Conservation (phyloP, 64 coral and sea anemone species). For the Hydrozoanthus tunicans region DNA sequence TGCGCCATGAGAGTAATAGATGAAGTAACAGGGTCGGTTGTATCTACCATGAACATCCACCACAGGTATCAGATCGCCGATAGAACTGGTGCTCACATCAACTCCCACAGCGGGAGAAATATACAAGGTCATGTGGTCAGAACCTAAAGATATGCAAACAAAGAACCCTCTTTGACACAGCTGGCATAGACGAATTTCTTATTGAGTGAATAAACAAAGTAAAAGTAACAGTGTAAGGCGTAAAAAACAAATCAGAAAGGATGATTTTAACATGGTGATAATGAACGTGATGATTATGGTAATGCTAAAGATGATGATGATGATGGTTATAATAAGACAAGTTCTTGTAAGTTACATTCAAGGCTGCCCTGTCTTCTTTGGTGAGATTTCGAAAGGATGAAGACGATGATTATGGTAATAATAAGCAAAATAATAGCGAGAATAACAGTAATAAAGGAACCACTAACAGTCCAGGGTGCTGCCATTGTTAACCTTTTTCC, state of each 20-base stretch:
- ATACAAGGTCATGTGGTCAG: constrained; percentile 88
- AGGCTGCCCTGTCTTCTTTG: too few species aligned
- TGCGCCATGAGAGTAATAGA: constrained; percentile 88
- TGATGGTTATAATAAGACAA: too few species aligned
- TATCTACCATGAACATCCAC: constrained; percentile 50
- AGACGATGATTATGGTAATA: too few species aligned
- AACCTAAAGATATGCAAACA: constrained; percentile 48
- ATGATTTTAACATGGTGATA: too few species aligned
- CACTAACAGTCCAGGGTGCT: too few species aligned
- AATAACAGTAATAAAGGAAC: too few species aligned
- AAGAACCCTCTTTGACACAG: not conserved
- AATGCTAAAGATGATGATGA: not conserved
- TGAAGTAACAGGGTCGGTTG: constrained; percentile 64
- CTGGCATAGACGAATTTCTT: not conserved
- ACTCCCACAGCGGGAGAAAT: constrained; percentile 71
- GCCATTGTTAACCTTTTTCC: too few species aligned
- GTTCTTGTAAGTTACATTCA: too few species aligned
- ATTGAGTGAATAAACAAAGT: not conserved
- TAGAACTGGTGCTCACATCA: constrained; percentile 62
- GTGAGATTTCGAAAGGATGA: too few species aligned
- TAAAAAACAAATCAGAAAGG: too few species aligned
- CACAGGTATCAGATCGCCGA: constrained; percentile 59
- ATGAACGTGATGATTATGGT: not conserved
- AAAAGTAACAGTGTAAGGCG: not conserved
- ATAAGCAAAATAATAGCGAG: too few species aligned